These are phyloP conservation scores for Gavia stellata DNA, from an alignment of 2,113 vertebrate genomes.

Conservation along the genomic window DNA sequence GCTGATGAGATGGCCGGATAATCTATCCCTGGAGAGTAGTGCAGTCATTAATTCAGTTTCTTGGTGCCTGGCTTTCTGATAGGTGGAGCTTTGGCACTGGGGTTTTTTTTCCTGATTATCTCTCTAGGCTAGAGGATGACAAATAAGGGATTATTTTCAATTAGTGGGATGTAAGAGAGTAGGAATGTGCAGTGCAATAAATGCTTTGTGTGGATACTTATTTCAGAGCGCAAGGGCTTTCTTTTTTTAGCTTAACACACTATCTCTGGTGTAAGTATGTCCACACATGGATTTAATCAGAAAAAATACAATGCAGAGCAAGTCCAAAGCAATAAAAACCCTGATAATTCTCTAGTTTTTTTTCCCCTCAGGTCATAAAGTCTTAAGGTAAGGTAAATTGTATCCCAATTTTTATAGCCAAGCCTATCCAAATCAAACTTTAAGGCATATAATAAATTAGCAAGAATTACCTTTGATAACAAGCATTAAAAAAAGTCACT, in stretches of 20 bases:
- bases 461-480: background rate
- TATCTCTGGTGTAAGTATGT: background rate
- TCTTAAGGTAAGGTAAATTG: background rate
- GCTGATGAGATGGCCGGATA: conserved; percentile 7
- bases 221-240: background rate
- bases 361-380: background rate
- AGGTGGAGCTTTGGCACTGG: background rate
- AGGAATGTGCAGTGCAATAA: background rate
- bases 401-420: background rate
- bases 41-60: background rate
- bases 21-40: conserved; percentile 25
- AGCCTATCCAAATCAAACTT: background rate
- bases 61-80: background rate
- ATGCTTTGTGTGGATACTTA: background rate
- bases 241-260: background rate
- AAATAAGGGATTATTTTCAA: background rate
- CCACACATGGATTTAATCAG: background rate
- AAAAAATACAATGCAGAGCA: background rate
- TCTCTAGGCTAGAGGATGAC: background rate
- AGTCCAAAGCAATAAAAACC: background rate
- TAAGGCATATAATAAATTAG: background rate
- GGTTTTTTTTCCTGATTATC: fast-evolving
- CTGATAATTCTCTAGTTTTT: background rate
- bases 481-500: background rate
- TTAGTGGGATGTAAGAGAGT: background rate